Evolutionary conservation across 2,113 vertebrate species (phyloP).

Genomic region (Neofelis nebulosa): DNA sequence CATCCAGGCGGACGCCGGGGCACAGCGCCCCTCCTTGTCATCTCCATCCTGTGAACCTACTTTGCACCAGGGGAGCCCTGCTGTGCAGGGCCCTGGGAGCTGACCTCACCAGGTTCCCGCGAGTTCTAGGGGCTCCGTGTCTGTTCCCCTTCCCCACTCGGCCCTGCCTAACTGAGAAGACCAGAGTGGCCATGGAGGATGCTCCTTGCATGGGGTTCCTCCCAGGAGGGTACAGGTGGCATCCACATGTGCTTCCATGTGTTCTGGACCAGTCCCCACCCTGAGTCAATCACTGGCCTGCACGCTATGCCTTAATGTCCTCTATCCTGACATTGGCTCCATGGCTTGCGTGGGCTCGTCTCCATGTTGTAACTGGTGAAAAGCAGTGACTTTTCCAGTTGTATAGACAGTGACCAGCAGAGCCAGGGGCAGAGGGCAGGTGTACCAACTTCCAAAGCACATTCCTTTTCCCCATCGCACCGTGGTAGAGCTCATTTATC

Average conservation of each 20-base stretch:
- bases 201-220: too few species aligned
- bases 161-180: background rate
- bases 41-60: background rate
- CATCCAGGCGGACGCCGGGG: background rate
- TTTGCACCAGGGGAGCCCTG: too few species aligned
- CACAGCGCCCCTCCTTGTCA: background rate
- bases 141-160: too few species aligned
- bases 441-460: background rate
- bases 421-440: background rate
- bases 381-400: background rate
- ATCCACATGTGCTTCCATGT: too few species aligned
- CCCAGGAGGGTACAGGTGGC: too few species aligned
- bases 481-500: background rate
- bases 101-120: background rate
- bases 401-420: rapidly evolving
- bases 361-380: background rate
- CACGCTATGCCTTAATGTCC: background rate
- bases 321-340: background rate
- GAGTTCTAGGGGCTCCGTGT: background rate
- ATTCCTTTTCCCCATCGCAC: background rate
- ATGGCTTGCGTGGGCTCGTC: background rate
- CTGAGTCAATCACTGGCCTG: background rate
- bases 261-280: too few species aligned
- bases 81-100: background rate
- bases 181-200: background rate